Percentiles rank a stretch among this genome's conserved stretches.
Evolutionary conservation across 2,113 vertebrate genomes (phyloP).

Genomic region (Hippotragus niger): DNA sequence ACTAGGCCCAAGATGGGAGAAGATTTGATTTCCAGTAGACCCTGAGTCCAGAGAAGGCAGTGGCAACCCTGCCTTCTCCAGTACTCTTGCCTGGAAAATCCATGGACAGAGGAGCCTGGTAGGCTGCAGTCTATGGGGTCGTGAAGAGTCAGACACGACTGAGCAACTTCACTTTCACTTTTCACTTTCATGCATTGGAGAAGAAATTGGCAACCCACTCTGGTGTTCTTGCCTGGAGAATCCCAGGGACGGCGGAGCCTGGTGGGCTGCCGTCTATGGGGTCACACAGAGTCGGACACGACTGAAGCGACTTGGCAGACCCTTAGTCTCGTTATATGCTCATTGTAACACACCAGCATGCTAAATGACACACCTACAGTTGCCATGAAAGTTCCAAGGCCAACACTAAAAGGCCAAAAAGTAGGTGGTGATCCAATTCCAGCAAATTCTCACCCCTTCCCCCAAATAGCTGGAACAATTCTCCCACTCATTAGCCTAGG

Average conservation of each 20-base stretch:
- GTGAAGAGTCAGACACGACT: no score
- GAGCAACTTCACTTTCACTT: no score
- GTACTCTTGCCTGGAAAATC: no score
- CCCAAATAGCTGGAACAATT: background rate
- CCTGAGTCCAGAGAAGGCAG: background rate
- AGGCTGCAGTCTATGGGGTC: no score
- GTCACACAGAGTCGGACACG: no score
- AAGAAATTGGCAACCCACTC: no score
- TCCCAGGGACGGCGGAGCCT: no score
- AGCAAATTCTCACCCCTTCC: background rate
- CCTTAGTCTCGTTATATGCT: background rate
- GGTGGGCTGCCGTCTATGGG: no score
- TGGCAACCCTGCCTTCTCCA: no score
- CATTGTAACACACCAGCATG: background rate
- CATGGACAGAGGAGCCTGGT: no score
- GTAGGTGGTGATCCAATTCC: background rate
- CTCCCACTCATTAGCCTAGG: background rate
- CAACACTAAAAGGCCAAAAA: background rate
- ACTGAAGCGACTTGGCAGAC: background rate
- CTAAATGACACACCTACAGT: background rate
- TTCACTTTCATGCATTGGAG: no score
- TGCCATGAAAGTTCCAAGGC: background rate
- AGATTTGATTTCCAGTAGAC: background rate
- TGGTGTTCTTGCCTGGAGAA: no score
- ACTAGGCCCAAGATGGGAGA: background rate